Evolutionary conservation across 2,797 vertebrate genomes (phyloP), one percentile per base, ranked within the genome.

Genomic region (Lophius americanus): DNA sequence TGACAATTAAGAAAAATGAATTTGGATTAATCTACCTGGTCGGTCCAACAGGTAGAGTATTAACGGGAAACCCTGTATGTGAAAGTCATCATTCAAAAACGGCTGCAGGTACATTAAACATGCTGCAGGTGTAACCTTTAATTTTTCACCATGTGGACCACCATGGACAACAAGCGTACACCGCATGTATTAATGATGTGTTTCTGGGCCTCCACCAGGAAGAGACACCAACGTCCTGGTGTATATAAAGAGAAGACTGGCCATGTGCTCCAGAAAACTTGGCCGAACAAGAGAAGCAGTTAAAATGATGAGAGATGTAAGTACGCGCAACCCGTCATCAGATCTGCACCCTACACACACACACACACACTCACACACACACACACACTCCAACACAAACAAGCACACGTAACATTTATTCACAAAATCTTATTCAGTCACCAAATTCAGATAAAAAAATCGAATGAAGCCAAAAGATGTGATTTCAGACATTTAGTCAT

Each of bases 301-400:
- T 64, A 99, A 99, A 91, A 99, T 98, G 97, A 98, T 99, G 97
- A 95, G 97, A 95, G 97, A 99, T 88, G 97, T 98, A 92, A 97
- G 97, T 95, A 65, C 44, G 36, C 43, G 9, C 23, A 23, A 23
- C 23, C 23, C 23, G 41, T 38, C 64, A 42, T 10, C 43, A 35
- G 3, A 32, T 36, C 9, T 23, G 23, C 23, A 23, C 23, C 23
- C 23, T 23, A 43, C 32, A 48, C 37, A 36, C 60, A 60, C 47
- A 57, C 47, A 60, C 48, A 72, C 52, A 41, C 6, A 70, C 60
- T 70, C 38, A 69, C 56, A 67, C 35, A 68, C 9, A 46, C 43
- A 75, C 43, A 49, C 52, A 52, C 33, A 70, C 33, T 56, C 56
- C 55, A 13, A 51, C 57, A 42, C 33, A 62, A 13, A 23, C 11